Evolutionary conservation across 2,888 invertebrate species (phyloP).

Genomic region (Scelioninae gen. 1): DNA sequence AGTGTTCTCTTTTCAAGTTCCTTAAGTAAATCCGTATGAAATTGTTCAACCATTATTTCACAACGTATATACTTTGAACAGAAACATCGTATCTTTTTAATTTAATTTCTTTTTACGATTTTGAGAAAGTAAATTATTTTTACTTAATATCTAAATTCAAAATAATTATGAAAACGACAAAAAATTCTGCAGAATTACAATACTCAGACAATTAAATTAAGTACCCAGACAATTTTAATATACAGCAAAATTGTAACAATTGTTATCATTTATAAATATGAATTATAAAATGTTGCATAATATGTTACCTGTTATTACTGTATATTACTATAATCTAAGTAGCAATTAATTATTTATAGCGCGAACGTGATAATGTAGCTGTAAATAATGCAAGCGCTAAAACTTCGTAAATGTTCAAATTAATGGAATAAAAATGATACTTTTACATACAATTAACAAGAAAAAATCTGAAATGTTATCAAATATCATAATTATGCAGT

Average conservation of each 20-base stretch:
- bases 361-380: conserved; percentile 3
- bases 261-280: conserved; percentile 9
- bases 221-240: not conserved
- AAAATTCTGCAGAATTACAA: not conserved
- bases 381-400: conserved; percentile 28
- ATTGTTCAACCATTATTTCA: no score
- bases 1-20: conserved; percentile 32
- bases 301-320: conserved; percentile 10
- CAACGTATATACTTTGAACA: no score
- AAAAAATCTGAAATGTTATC: conserved; percentile 26
- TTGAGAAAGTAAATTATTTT: no score
- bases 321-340: conserved; percentile 38
- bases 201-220: no score
- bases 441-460: not conserved
- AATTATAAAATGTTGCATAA: conserved; percentile 19
- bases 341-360: conserved; percentile 16
- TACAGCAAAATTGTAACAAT: conserved; percentile 3
- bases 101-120: no score
- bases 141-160: no score
- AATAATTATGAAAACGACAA: no score
- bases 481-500: conserved; percentile 32
- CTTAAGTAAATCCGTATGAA: conserved; percentile 4
- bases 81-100: no score
- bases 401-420: conserved; percentile 24
- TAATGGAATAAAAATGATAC: conserved; percentile 30